A percentile compares a stretch with the other conserved stretches of the same genome.
Conservation (phyloP, 2,113 vertebrate genomes). For the Merops nubicus region DNA sequence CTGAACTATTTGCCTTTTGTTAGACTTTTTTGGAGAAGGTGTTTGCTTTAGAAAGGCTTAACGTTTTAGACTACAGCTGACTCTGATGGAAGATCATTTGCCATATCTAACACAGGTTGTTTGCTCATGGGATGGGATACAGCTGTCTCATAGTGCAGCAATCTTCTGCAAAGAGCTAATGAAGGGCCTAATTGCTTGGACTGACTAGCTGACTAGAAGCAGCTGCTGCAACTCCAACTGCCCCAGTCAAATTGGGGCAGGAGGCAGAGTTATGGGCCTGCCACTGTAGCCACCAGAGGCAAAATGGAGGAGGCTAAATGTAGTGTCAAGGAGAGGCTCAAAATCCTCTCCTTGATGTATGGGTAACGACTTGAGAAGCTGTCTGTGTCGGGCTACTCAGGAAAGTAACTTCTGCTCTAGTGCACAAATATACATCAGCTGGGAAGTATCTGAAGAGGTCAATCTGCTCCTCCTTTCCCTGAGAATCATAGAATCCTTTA, state of each 20-base stretch:
- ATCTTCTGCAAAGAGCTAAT: not conserved
- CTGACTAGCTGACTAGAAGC: not conserved
- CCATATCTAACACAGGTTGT: not conserved
- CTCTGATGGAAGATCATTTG: not conserved
- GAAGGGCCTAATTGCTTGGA: not conserved
- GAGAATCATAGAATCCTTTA: too few relatives aligned
- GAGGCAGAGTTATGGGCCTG: rapidly evolving
- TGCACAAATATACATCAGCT: not conserved
- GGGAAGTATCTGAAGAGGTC: not conserved
- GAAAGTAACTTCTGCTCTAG: not conserved
- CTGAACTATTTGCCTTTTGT: not conserved
- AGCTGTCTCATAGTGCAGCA: not conserved
- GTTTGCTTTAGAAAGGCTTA: not conserved
- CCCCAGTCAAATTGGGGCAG: not conserved
- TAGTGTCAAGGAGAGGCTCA: rapidly evolving
- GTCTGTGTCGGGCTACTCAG: not conserved
- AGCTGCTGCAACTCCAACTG: not conserved
- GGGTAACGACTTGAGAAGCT: not conserved
- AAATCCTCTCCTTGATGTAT: not conserved
- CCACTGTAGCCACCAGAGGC: rapidly evolving
- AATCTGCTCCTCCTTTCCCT: not conserved
- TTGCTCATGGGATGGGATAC: not conserved
- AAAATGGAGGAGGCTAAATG: not conserved
- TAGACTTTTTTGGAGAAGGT: rapidly evolving
- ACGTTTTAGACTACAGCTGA: not conserved